Evolutionary conservation across 2,113 vertebrate species (phyloP).

Genomic region (Brachyistius frenatus): DNA sequence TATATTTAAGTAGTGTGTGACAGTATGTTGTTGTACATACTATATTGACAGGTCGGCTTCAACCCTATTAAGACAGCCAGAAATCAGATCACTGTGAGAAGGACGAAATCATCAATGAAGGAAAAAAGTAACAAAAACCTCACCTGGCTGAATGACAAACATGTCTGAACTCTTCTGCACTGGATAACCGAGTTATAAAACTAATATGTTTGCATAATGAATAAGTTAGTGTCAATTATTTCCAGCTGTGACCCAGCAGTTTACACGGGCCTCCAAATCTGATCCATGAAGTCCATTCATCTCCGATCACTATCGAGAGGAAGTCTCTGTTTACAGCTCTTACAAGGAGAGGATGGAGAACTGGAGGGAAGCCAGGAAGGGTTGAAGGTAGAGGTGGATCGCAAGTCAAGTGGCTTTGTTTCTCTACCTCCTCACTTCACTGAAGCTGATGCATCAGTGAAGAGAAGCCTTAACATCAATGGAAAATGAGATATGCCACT

Average conservation of each 20-base stretch:
- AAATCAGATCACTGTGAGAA: too few species aligned
- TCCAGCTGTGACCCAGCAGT: constrained; percentile 47
- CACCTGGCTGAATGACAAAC: constrained; percentile 8
- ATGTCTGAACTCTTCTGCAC: constrained; percentile 26
- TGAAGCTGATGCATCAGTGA: neutral
- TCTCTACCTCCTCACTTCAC: constrained; percentile 12
- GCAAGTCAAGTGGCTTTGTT: neutral
- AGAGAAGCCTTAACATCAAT: neutral
- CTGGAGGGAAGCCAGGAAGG: constrained; percentile 13
- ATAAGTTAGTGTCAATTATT: constrained; percentile 36
- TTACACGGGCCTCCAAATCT: constrained; percentile 41
- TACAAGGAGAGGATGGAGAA: constrained; percentile 50
- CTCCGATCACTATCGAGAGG: constrained; percentile 56
- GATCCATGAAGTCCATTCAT: constrained; percentile 52
- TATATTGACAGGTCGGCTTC: too few species aligned
- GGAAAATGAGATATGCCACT: neutral
- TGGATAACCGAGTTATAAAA: constrained; percentile 32
- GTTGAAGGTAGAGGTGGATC: constrained; percentile 18
- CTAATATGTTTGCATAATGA: constrained; percentile 15
- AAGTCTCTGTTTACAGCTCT: constrained; percentile 65
- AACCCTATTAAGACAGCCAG: too few species aligned
- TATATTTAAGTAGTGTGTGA: too few species aligned
- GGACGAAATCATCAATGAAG: too few species aligned
- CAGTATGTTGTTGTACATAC: too few species aligned
- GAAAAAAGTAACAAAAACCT: neutral